Evolutionary conservation across 2,113 vertebrate species (phyloP), one percentile per base, ranked within the genome.

Genomic region (Oryctolagus cuniculus): DNA sequence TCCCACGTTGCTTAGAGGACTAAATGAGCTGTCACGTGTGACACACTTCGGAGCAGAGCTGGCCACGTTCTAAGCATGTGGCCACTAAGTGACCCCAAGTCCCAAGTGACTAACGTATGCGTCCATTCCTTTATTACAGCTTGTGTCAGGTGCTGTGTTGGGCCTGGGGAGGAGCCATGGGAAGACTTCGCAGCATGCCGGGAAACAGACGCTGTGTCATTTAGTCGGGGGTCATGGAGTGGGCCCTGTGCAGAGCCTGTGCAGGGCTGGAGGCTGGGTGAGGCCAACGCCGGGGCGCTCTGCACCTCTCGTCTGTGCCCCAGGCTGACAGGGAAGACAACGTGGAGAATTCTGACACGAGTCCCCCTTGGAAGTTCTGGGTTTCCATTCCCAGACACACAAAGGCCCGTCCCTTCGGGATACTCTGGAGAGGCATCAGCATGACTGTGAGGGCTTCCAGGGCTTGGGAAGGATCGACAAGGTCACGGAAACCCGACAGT

Each of bases 31-130:
- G 19, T 70, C 29, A 69, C 24, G 3, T 27, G 3, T 66, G 58
- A 94, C 90, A 93, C n/a, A 74, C 16, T 77, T 83, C 44, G 53
- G 44, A 79, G 44, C 34, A 49, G 29, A n/a, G 72, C 36, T 86
- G 51, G 31, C 12, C n/a, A 51, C 27, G n/a, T 55, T 19, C 7
- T 70, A 82, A 82, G 29, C 21, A 49, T 22, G 24, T 73, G 36
- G 36, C 11, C 36, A 82, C 64, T 49, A 12, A 2, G 8, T n/a
- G 51, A 82, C 51, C 72, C 27, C 64, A 82, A 69, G 74, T 72
- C 66, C 80, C 27, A 36, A 74, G 80, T 84, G 67, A 53, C 63
- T 67, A n/a, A 53, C 81, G 61, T 87, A n/a, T 53, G 81, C 22
- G 53, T 77, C 34, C 90, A 19, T 49, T 77, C 31, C 24, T 79